Percentiles rank a stretch among this genome's conserved stretches.
Evolutionary conservation across 53 echinoderm and acorn worm species (phyloP).

Genomic region (Temnopleurus reevesii): DNA sequence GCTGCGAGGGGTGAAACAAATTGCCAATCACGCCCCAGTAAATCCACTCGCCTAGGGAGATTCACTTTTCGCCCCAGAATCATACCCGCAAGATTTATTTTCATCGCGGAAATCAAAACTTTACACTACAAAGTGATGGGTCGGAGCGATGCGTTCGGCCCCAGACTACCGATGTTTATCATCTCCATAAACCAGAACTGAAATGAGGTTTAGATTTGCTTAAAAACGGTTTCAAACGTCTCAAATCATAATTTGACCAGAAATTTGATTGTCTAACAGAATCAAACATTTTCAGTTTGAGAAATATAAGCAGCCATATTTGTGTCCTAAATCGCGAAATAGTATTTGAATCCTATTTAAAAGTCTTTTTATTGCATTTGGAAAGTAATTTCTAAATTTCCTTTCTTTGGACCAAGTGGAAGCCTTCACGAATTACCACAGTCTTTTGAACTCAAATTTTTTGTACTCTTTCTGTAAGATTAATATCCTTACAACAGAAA

Average conservation of each 20-base stretch:
- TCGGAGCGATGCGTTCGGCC: not conserved
- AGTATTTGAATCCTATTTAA: no score
- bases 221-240: not conserved
- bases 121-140: not conserved
- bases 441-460: no score
- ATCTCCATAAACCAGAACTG: not conserved
- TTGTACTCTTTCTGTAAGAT: no score
- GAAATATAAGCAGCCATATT: no score
- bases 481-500: no score
- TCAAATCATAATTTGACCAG: not conserved
- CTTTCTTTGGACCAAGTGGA: no score
- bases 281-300: no score
- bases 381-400: no score
- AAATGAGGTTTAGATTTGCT: conserved; percentile 2
- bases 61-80: conserved; percentile 12
- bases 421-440: no score
- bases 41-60: conserved; percentile 26
- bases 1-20: conserved; percentile 54
- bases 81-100: conserved; percentile 47
- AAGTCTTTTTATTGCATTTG: no score
- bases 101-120: conserved; percentile 58
- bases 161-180: conserved; percentile 5
- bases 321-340: no score
- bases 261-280: no score
- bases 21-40: conserved; percentile 55